phyloP scores from a whole-genome alignment of 53 echinoderm and acorn worm species.

The Temnopleurus reevesii region DNA sequence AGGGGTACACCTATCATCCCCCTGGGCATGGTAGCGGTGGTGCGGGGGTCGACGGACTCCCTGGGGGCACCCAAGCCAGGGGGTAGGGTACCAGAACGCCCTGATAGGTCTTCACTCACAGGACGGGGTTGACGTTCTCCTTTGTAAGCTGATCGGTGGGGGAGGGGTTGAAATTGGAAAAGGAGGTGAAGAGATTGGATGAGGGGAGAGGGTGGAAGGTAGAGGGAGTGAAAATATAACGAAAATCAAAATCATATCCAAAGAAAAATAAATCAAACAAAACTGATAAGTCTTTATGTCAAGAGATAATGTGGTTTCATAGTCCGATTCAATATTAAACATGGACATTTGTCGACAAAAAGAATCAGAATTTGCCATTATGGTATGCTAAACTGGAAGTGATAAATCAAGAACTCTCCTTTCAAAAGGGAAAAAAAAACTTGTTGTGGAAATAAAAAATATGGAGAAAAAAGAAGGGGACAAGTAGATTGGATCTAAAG shows the following conservation, averaged over 20 bases:
- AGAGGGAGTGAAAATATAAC: neutral
- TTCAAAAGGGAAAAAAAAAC: too few species aligned
- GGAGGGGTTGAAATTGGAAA: neutral
- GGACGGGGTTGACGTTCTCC: slow-evolving; percentile 75
- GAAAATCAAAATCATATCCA: neutral
- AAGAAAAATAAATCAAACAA: neutral
- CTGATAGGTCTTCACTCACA: slow-evolving; percentile 72
- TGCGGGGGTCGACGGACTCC: slow-evolving; percentile 21
- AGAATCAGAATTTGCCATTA: too few species aligned
- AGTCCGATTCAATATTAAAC: too few species aligned
- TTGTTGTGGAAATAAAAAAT: too few species aligned
- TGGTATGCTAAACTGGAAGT: too few species aligned
- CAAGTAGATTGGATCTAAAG: too few species aligned
- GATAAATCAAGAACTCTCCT: too few species aligned
- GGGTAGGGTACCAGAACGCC: slow-evolving; percentile 56
- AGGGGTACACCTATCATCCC: slow-evolving; percentile 42
- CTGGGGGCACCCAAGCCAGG: slow-evolving; percentile 33
- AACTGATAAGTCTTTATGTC: too few species aligned
- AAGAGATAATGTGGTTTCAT: too few species aligned
- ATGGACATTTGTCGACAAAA: too few species aligned
- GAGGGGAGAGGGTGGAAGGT: neutral
- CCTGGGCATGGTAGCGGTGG: slow-evolving; percentile 59
- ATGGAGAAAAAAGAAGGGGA: too few species aligned
- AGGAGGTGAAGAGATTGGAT: neutral
- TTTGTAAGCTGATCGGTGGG: slow-evolving; percentile 60